phyloP scores from a whole-genome alignment of 2,113 vertebrate genomes.

The Bubalus kerabau region DNA sequence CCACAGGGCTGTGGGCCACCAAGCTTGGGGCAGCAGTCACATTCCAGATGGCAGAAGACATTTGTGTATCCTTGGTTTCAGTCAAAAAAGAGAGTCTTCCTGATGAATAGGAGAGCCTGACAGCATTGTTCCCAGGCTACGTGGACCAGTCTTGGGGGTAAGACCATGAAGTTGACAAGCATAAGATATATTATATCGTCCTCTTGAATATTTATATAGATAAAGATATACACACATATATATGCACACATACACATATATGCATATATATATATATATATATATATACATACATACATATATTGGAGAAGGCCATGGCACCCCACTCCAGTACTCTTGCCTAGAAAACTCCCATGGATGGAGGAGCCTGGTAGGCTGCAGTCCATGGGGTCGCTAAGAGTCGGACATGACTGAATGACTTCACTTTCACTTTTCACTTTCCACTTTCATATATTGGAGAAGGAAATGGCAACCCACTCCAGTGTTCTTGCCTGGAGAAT shows the following conservation, averaged over 20 bases:
- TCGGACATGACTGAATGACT: accelerated
- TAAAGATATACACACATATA: not conserved
- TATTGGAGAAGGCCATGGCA: not conserved
- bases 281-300: accelerated
- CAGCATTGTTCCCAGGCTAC: not conserved
- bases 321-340: too few relatives aligned
- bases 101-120: not conserved
- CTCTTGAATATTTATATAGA: not conserved
- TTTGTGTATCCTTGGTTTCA: not conserved
- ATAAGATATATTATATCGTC: accelerated
- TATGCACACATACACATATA: not conserved
- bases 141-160: not conserved
- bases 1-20: not conserved
- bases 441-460: too few relatives aligned
- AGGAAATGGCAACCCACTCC: too few relatives aligned
- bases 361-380: too few relatives aligned
- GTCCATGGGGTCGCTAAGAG: too few relatives aligned
- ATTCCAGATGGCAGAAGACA: not conserved
- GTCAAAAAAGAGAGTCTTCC: not conserved
- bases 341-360: too few relatives aligned
- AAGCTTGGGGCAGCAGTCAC: not conserved
- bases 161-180: not conserved
- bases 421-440: too few relatives aligned
- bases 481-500: too few relatives aligned
- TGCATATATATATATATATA: not conserved